These are phyloP conservation scores for Discoglossus pictus DNA, from an alignment of 2,797 vertebrate species.

Conservation along the genomic window DNA sequence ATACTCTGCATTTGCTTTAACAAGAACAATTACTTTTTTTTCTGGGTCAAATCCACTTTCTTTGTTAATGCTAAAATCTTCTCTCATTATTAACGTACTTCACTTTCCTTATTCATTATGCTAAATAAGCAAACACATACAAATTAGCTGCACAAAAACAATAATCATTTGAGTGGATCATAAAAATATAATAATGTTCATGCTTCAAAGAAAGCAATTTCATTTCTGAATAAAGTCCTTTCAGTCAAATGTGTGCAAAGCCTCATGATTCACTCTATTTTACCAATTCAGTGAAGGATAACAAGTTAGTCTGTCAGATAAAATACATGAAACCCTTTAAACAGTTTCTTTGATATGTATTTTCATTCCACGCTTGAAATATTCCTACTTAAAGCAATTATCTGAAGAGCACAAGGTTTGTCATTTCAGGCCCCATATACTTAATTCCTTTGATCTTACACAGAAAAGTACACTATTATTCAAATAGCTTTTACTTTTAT, in stretches of 20 bases:
- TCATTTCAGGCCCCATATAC: conserved; percentile 34
- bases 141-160: background rate
- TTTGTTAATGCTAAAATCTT: no score
- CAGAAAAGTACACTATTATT: conserved; percentile 40
- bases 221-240: conserved; percentile 23
- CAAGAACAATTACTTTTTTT: no score
- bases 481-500: conserved; percentile 30
- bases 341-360: conserved; percentile 47
- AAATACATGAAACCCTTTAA: conserved; percentile 47
- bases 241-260: conserved; percentile 28
- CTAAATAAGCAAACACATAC: conserved; percentile 1
- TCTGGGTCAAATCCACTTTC: no score
- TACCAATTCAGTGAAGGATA: conserved; percentile 37
- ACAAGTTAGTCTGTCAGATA: conserved; percentile 46
- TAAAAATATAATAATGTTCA: conserved; percentile 10
- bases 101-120: no score
- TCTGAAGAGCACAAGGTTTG: conserved; percentile 38
- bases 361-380: conserved; percentile 47
- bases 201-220: conserved; percentile 34
- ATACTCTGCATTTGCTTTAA: no score
- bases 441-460: conserved; percentile 49
- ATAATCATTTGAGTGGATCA: background rate
- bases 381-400: conserved; percentile 48
- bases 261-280: conserved; percentile 29
- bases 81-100: no score